These are phyloP conservation scores for Isichthys henryi DNA, from an alignment of 2,113 vertebrate genomes.

Conservation along the genomic window DNA sequence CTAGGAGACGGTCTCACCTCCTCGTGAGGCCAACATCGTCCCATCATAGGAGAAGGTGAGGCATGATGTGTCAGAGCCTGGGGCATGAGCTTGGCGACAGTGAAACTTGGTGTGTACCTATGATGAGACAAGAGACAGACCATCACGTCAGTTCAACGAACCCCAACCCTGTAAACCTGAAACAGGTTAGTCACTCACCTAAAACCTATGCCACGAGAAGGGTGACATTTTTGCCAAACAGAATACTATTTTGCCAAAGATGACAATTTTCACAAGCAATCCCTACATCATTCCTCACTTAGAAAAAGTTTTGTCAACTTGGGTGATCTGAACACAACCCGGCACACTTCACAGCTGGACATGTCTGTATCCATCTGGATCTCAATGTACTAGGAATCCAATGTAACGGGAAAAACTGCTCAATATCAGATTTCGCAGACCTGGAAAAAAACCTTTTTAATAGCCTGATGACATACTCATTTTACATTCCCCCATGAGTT, in stretches of 20 bases:
- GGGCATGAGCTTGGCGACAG: slow-evolving; percentile 81
- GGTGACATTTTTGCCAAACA: background rate
- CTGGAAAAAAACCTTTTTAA: background rate
- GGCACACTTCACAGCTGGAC: background rate
- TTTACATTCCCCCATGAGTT: background rate
- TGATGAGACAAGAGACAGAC: background rate
- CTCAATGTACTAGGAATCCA: background rate
- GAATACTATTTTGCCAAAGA: background rate
- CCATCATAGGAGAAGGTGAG: slow-evolving; percentile 89
- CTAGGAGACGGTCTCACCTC: slow-evolving; percentile 62
- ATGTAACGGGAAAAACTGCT: background rate
- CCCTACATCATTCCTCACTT: background rate
- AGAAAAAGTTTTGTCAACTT: background rate
- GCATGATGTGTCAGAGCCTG: slow-evolving; percentile 81
- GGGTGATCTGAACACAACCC: background rate
- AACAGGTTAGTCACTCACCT: background rate
- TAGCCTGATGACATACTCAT: background rate
- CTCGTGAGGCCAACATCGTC: slow-evolving; percentile 77
- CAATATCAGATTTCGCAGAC: background rate
- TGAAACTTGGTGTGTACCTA: slow-evolving; percentile 97
- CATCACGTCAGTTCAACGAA: background rate
- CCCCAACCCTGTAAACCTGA: background rate
- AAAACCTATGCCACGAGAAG: background rate
- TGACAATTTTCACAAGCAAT: background rate
- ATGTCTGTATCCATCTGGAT: background rate